Evolutionary conservation across 2,888 invertebrate genomes (phyloP).

Genomic region (Sepiola atlantica): DNA sequence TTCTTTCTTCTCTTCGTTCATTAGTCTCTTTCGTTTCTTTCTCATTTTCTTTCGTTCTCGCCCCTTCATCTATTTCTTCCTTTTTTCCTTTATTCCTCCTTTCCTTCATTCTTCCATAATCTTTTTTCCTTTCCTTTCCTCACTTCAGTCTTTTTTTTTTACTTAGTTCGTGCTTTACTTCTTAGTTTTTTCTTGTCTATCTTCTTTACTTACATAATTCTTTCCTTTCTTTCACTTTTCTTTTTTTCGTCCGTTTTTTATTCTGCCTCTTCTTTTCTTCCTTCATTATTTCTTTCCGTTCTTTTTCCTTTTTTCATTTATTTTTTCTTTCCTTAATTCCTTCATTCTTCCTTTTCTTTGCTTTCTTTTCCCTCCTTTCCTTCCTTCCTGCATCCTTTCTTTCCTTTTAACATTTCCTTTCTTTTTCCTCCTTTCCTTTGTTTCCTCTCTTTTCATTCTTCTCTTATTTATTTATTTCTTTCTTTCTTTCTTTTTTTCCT

Average conservation of each 20-base stretch:
- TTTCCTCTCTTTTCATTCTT: not conserved
- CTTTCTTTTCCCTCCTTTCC: not conserved
- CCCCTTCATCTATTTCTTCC: not conserved
- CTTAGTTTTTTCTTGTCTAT: not conserved
- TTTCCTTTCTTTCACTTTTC: not conserved
- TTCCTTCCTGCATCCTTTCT: not conserved
- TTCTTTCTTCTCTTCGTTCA: not conserved
- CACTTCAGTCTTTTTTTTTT: accelerated
- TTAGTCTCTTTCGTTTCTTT: not conserved
- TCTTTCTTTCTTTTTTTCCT: not conserved
- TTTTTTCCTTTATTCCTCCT: not conserved
- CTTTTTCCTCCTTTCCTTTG: not conserved
- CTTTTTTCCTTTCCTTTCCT: not conserved
- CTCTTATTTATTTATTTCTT: not conserved
- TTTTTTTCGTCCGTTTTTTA: not conserved
- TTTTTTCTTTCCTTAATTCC: not conserved
- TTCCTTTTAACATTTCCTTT: not conserved
- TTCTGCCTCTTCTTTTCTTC: not conserved
- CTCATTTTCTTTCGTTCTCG: not conserved
- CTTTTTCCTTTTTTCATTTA: not conserved
- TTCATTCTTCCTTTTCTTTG: not conserved
- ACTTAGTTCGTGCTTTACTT: not conserved
- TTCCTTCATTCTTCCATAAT: not conserved
- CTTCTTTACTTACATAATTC: not conserved
- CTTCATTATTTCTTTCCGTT: not conserved